phyloP scores from a whole-genome alignment of 1,140 invertebrate species.

The Ridgeia piscesae region DNA sequence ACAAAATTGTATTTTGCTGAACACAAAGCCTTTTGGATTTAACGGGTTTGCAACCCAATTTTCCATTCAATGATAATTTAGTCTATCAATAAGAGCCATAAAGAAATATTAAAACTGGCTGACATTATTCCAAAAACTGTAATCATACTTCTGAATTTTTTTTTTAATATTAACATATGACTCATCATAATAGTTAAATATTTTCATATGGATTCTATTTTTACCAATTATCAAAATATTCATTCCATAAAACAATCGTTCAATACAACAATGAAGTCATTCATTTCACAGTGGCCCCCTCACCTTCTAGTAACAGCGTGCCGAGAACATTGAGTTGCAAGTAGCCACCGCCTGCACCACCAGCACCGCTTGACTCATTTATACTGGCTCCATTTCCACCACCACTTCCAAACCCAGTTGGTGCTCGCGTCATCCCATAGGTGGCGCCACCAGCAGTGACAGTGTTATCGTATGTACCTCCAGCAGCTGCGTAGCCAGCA shows the following conservation, averaged over 20 bases:
- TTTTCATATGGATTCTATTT: constrained; percentile 38
- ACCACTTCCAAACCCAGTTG: constrained; percentile 39
- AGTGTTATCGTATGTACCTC: constrained; percentile 26
- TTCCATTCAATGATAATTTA: too few species aligned
- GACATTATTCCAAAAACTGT: too few species aligned
- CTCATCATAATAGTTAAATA: too few species aligned
- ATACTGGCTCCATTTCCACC: constrained; percentile 35
- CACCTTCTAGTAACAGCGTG: constrained; percentile 33
- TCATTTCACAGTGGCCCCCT: background rate
- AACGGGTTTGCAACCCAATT: too few species aligned
- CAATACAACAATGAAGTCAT: too few species aligned
- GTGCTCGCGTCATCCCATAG: constrained; percentile 36
- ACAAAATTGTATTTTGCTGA: too few species aligned
- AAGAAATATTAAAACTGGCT: too few species aligned
- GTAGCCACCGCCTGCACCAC: constrained; percentile 41
- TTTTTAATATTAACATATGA: too few species aligned
- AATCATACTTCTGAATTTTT: too few species aligned
- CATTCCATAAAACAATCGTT: too few species aligned
- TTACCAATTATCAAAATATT: constrained; percentile 26
- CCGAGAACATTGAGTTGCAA: constrained; percentile 34
- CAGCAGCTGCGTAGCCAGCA: constrained; percentile 40
- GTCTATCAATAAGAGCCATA: too few species aligned
- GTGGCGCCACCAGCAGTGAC: constrained; percentile 11
- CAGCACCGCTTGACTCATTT: constrained; percentile 28
- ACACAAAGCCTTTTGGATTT: too few species aligned